phyloP scores from a whole-genome alignment of 2,113 vertebrate species.

The Pseudopodoces humilis region DNA sequence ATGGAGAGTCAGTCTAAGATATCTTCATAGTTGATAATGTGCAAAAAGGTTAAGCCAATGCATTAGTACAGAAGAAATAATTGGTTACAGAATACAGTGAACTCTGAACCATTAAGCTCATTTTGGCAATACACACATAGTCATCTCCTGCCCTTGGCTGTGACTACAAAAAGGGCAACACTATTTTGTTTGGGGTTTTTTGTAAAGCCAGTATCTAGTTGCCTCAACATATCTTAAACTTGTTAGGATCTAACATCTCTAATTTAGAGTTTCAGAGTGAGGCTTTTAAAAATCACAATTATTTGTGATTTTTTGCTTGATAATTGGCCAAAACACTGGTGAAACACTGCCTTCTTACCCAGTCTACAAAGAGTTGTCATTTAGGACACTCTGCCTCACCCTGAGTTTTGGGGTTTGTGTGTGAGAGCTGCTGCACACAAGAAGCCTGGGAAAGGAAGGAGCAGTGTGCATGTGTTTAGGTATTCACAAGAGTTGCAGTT shows the following conservation, averaged over 20 bases:
- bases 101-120: neutral
- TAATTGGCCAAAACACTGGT: neutral
- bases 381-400: neutral
- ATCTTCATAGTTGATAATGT: neutral
- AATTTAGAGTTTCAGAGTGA: neutral
- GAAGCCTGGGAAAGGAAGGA: neutral
- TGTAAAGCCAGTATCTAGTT: neutral
- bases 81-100: neutral
- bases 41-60: neutral
- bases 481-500: neutral
- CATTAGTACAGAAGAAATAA: neutral
- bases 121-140: neutral
- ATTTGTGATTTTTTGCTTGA: neutral
- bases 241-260: neutral
- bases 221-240: neutral
- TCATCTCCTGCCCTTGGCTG: neutral
- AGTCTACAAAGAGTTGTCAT: neutral
- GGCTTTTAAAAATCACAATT: neutral
- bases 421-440: neutral
- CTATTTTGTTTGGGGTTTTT: neutral
- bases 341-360: neutral
- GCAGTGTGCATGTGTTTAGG: fast-evolving
- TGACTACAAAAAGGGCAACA: neutral
- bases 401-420: neutral
- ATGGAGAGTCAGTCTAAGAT: neutral